These are phyloP conservation scores for Miichthys miiuy DNA, from an alignment of 2,797 vertebrate species.

Conservation along the genomic window DNA sequence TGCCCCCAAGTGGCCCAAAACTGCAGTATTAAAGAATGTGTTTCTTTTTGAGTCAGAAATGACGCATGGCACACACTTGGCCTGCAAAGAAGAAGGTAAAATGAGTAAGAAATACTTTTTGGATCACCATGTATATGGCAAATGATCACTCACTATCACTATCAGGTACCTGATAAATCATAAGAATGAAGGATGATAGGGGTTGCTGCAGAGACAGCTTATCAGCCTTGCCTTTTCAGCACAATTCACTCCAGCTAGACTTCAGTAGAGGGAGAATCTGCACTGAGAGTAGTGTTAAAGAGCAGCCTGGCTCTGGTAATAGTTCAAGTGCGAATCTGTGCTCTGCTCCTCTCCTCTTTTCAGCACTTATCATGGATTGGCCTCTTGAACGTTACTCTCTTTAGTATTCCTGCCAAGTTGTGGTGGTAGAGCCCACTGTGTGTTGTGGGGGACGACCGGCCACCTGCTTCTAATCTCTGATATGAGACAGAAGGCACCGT, in stretches of 20 bases:
- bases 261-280: slow-evolving; percentile 10
- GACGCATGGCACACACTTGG: background rate
- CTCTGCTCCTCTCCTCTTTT: slow-evolving; percentile 51
- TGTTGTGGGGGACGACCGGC: slow-evolving; percentile 30
- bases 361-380: slow-evolving; percentile 54
- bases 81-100: background rate
- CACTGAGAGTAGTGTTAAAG: slow-evolving; percentile 28
- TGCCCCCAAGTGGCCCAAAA: background rate
- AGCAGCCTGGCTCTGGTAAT: slow-evolving; percentile 35
- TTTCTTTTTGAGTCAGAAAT: background rate
- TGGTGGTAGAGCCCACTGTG: slow-evolving; percentile 40
- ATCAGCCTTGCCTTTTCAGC: slow-evolving; percentile 19
- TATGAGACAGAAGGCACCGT: slow-evolving; percentile 62
- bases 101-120: background rate
- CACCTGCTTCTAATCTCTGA: slow-evolving; percentile 72
- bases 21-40: background rate
- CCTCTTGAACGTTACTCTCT: slow-evolving; percentile 51
- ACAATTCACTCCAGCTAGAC: slow-evolving; percentile 5
- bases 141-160: background rate
- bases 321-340: slow-evolving; percentile 30
- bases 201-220: background rate
- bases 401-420: slow-evolving; percentile 66
- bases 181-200: slow-evolving; percentile 1
- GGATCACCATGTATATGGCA: background rate
- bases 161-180: background rate